Evolutionary conservation across 2,113 vertebrate species (phyloP).

Genomic region (Machaerirhynchus nigripectus): DNA sequence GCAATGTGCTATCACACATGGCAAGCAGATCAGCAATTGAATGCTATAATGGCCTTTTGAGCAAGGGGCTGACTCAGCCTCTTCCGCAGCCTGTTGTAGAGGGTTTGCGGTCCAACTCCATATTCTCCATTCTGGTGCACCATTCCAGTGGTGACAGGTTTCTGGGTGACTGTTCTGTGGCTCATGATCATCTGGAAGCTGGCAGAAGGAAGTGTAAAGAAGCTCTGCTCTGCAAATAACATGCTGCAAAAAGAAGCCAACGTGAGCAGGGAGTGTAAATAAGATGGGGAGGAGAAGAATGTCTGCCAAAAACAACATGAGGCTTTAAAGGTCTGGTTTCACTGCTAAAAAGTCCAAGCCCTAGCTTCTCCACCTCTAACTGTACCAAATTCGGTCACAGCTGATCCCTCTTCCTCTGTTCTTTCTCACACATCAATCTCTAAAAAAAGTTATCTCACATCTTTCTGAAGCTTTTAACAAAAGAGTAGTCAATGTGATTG

Average conservation of each 20-base stretch:
- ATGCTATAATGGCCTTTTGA: constrained; percentile 57
- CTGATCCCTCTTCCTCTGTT: constrained; percentile 1
- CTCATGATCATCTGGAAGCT: constrained; percentile 65
- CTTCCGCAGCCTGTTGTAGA: constrained; percentile 32
- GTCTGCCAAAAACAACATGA: constrained; percentile 59
- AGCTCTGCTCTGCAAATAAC: constrained; percentile 62
- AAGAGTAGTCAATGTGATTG: background rate
- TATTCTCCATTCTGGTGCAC: constrained; percentile 36
- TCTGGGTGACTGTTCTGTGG: constrained; percentile 64
- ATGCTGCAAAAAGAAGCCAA: constrained; percentile 43
- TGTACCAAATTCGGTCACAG: background rate
- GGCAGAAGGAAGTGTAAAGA: constrained; percentile 62
- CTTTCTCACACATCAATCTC: constrained; percentile 20
- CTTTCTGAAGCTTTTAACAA: background rate
- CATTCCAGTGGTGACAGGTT: constrained; percentile 66
- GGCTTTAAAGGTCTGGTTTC: constrained; percentile 45
- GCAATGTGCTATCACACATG: constrained; percentile 60
- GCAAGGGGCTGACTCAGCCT: constrained; percentile 62
- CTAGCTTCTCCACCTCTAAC: constrained; percentile 7
- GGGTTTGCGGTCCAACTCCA: constrained; percentile 3
- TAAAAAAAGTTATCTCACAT: constrained; percentile 5
- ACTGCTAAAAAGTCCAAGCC: constrained; percentile 35
- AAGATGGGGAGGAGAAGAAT: constrained; percentile 39
- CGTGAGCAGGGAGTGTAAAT: constrained; percentile 46
- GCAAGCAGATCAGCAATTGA: constrained; percentile 50